Evolutionary conservation across 2,797 vertebrate species (phyloP).

Genomic region (Danio jaintianensis): DNA sequence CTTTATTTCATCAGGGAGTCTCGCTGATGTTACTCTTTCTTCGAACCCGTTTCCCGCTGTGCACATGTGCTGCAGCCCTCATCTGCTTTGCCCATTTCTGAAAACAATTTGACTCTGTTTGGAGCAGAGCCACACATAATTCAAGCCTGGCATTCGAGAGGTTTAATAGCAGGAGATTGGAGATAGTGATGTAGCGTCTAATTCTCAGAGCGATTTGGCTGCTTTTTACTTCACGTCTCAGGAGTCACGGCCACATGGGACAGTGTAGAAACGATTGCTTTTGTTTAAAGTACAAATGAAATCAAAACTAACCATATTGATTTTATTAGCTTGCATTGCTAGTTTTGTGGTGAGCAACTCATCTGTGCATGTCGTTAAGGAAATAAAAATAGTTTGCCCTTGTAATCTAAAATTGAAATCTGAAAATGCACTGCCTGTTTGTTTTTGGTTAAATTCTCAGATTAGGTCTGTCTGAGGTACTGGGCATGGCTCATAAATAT

Average conservation of each 20-base stretch:
- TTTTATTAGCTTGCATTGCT: too few relatives aligned
- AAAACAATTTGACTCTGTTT: conserved; percentile 50
- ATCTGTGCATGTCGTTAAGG: too few relatives aligned
- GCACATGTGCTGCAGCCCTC: neutral
- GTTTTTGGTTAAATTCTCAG: too few relatives aligned
- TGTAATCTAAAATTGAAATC: too few relatives aligned
- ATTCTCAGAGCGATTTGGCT: conserved; percentile 24
- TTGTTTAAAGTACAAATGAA: neutral
- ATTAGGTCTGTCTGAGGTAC: too few relatives aligned
- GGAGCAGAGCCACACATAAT: conserved; percentile 5
- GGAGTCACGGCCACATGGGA: neutral
- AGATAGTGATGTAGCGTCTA: conserved; percentile 33
- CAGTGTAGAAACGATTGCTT: neutral
- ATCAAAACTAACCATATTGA: too few relatives aligned
- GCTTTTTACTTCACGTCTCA: conserved; percentile 12
- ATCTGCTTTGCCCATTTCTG: conserved; percentile 24
- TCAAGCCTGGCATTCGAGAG: conserved; percentile 29
- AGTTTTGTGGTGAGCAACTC: too few relatives aligned
- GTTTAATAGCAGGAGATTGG: conserved; percentile 40
- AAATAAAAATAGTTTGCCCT: too few relatives aligned
- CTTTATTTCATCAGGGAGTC: conserved; percentile 20
- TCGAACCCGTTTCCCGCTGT: neutral
- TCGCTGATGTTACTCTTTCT: conserved; percentile 6
- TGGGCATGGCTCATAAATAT: too few relatives aligned
- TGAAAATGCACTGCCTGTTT: too few relatives aligned